phyloP scores from a whole-genome alignment of 2,888 invertebrate species.

The Ischnus inquisitorius region DNA sequence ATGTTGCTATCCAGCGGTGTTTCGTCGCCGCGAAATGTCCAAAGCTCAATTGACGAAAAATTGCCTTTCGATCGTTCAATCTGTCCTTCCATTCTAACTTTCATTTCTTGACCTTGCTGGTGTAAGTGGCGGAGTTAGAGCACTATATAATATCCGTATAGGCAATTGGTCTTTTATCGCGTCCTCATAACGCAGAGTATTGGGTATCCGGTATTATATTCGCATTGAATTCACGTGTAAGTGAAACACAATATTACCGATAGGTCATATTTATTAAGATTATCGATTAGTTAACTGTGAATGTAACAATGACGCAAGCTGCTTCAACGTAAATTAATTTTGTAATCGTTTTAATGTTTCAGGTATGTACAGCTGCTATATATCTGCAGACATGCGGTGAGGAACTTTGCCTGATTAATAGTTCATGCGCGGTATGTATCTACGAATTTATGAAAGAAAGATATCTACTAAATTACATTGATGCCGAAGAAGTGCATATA shows the following conservation, averaged over 20 bases:
- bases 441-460: neutral
- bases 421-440: neutral
- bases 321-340: neutral
- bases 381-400: neutral
- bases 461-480: neutral
- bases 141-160: neutral
- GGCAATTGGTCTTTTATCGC: neutral
- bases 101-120: neutral
- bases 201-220: too few species aligned
- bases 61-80: neutral
- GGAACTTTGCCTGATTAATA: neutral
- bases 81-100: neutral
- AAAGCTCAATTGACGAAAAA: slow-evolving; percentile 11
- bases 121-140: too few species aligned
- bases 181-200: neutral
- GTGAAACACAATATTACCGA: too few species aligned
- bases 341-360: neutral
- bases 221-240: too few species aligned
- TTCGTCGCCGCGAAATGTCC: slow-evolving; percentile 19
- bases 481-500: too few species aligned
- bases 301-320: too few species aligned
- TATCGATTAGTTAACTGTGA: too few species aligned
- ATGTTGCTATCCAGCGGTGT: neutral
- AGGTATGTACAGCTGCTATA: neutral
- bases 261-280: too few species aligned